phyloP scores from a whole-genome alignment of 1,140 invertebrate genomes.

The Danaus melanippus region DNA sequence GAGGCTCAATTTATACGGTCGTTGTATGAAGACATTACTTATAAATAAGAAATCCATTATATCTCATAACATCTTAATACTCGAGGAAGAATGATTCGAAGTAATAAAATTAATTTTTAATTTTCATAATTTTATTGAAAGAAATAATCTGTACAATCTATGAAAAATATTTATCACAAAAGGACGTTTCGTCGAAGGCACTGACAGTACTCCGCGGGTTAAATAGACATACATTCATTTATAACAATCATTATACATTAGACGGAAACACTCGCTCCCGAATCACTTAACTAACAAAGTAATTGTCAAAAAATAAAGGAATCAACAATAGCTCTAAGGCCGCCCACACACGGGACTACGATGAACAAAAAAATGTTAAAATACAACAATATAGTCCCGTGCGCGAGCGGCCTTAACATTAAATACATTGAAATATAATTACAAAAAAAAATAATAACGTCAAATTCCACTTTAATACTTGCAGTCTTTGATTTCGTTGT shows the following conservation, averaged over 20 bases:
- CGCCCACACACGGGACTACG: constrained; percentile 12
- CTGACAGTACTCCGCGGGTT: constrained; percentile 29
- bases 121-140: constrained; percentile 45
- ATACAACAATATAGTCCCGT: constrained; percentile 1
- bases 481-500: constrained; percentile 71
- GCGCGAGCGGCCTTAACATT: constrained; percentile 23
- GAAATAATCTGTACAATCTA: constrained; percentile 65
- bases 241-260: too few relatives aligned
- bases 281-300: constrained; percentile 46
- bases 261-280: background rate
- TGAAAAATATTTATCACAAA: constrained; percentile 66
- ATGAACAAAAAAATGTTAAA: constrained; percentile 11
- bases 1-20: too few relatives aligned
- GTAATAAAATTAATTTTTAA: constrained; percentile 10
- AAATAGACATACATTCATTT: too few relatives aligned
- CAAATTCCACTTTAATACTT: constrained; percentile 51
- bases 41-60: too few relatives aligned
- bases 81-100: too few relatives aligned
- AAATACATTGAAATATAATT: constrained; percentile 49
- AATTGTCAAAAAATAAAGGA: constrained; percentile 65
- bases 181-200: constrained; percentile 64
- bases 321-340: constrained; percentile 47
- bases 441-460: constrained; percentile 42
- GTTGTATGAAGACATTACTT: too few relatives aligned
- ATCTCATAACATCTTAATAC: too few relatives aligned